Percentiles rank a stretch among this genome's conserved stretches.
Conservation (phyloP, 2,888 invertebrate species). For the Pammene aurita region DNA sequence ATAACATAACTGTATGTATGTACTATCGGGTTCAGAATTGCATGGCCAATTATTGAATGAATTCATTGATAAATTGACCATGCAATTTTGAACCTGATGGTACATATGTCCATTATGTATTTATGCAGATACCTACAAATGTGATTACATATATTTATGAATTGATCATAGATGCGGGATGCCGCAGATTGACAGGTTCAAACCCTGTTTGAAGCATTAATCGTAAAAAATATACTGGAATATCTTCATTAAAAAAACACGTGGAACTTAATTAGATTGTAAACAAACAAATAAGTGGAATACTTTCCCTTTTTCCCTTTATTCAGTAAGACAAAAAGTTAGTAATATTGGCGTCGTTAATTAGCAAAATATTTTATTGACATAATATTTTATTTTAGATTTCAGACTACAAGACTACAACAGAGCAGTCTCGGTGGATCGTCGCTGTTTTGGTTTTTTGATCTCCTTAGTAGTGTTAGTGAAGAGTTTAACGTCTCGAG, state of each 20-base stretch:
- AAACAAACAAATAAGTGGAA: neutral
- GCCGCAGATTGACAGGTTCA: too few species aligned
- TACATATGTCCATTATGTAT: too few species aligned
- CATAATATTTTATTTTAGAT: conserved; percentile 59
- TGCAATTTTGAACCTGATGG: too few species aligned
- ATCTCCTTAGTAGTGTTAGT: conserved; percentile 62
- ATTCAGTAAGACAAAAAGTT: conserved; percentile 29
- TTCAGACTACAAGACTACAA: conserved; percentile 81
- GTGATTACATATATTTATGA: too few species aligned
- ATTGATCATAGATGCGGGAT: too few species aligned
- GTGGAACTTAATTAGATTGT: conserved; percentile 23
- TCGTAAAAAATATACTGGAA: neutral
- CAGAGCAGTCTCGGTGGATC: conserved; percentile 60
- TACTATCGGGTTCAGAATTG: too few species aligned
- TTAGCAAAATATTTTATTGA: conserved; percentile 53
- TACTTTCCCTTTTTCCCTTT: conserved; percentile 6
- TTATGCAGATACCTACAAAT: too few species aligned
- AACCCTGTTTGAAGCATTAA: neutral
- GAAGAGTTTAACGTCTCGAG: conserved; percentile 51
- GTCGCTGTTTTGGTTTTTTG: conserved; percentile 57
- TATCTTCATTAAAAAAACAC: too few species aligned
- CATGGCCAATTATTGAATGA: too few species aligned
- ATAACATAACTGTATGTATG: too few species aligned
- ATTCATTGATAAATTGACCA: too few species aligned
- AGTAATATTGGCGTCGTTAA: conserved; percentile 51